These are phyloP conservation scores for Pristionchus mayeri DNA, from an alignment of 2,888 invertebrate species.

Conservation along the genomic window DNA sequence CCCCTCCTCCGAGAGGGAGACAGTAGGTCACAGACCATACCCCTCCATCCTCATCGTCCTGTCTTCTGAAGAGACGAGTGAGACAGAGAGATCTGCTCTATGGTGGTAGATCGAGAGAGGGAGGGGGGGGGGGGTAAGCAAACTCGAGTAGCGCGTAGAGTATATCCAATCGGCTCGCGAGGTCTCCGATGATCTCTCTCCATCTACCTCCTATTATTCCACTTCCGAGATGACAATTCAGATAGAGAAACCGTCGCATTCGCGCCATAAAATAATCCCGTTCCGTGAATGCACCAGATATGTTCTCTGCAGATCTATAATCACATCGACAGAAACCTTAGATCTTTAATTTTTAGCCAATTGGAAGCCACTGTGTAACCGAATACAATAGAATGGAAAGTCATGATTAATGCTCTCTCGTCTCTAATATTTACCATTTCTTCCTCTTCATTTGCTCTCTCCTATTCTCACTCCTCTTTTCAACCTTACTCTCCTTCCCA, in stretches of 20 bases:
- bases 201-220: too few relatives aligned
- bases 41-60: too few relatives aligned
- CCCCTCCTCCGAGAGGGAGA: neutral
- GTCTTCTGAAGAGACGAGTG: neutral
- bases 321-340: too few relatives aligned
- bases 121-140: neutral
- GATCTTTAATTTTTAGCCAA: too few relatives aligned
- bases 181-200: too few relatives aligned
- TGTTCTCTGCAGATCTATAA: too few relatives aligned
- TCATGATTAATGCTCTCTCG: slow-evolving; percentile 7
- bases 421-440: slow-evolving; percentile 29
- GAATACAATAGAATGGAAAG: neutral
- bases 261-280: too few relatives aligned
- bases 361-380: too few relatives aligned
- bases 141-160: slow-evolving; percentile 17
- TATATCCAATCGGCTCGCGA: neutral
- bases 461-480: slow-evolving; percentile 16
- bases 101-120: neutral
- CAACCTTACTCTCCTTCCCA: neutral
- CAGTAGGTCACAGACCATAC: slow-evolving; percentile 8
- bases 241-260: too few relatives aligned
- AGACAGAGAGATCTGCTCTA: neutral
- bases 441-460: neutral
- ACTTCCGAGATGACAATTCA: too few relatives aligned
- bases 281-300: too few relatives aligned